Percentiles rank a stretch among this genome's conserved stretches.
Evolutionary conservation across 2,797 vertebrate species (phyloP).

Genomic region (Galaxias olidus): DNA sequence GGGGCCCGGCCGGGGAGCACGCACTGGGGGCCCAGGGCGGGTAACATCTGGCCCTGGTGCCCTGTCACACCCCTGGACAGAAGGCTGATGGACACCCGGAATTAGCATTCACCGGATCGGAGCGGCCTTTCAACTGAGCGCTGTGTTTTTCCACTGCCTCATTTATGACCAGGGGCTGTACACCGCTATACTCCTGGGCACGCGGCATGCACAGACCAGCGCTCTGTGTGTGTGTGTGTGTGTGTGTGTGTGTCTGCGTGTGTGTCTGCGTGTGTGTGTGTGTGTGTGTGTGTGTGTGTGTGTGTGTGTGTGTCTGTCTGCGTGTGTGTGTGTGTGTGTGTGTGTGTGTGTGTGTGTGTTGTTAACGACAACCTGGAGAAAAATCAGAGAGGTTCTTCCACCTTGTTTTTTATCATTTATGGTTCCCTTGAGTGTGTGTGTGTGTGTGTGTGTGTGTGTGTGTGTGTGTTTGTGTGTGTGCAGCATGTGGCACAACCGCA

Average conservation of each 20-base stretch:
- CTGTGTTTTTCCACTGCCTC: not conserved
- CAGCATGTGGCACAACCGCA: too few relatives aligned
- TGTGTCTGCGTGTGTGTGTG: too few relatives aligned
- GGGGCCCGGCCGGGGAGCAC: too few relatives aligned
- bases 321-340: not conserved
- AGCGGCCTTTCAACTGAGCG: not conserved
- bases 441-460: too few relatives aligned
- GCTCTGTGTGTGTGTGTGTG: too few relatives aligned
- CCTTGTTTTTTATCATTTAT: too few relatives aligned
- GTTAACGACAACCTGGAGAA: not conserved
- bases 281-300: slow-evolving; percentile 4
- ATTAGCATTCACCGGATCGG: slow-evolving; percentile 13
- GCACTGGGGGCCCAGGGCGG: not conserved
- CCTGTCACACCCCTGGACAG: not conserved
- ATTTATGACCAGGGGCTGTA: not conserved
- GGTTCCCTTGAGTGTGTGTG: too few relatives aligned
- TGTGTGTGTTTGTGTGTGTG: too few relatives aligned
- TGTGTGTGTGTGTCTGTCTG: too few relatives aligned
- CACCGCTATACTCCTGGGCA: not conserved
- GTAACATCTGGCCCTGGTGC: slow-evolving; percentile 1
- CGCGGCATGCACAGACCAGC: not conserved
- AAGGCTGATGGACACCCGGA: not conserved
- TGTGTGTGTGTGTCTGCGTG: not conserved
- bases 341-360: not conserved
- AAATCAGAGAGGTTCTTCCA: too few relatives aligned